These are phyloP conservation scores for Perca flavescens DNA, from an alignment of 2,113 vertebrate species.

Conservation along the genomic window DNA sequence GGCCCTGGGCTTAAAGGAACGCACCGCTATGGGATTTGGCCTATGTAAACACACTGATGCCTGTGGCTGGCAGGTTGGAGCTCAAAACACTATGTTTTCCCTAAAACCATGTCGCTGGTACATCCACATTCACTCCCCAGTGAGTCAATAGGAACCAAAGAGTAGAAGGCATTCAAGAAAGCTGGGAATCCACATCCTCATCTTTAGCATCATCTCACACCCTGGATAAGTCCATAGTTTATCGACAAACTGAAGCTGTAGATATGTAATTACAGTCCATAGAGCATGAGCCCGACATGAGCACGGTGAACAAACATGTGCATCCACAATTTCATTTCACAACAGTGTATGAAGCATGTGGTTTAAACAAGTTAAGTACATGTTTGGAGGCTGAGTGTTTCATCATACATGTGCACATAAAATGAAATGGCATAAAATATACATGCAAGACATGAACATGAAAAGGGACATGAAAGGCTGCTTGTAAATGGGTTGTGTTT, in stretches of 20 bases:
- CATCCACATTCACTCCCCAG: slow-evolving; percentile 34
- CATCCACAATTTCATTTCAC: slow-evolving; percentile 11
- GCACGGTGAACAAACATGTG: neutral
- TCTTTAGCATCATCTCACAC: slow-evolving; percentile 30
- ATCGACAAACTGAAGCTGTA: slow-evolving; percentile 24
- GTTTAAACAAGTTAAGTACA: slow-evolving; percentile 46
- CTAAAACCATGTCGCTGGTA: slow-evolving; percentile 28
- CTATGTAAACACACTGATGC: slow-evolving; percentile 77
- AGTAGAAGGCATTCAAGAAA: slow-evolving; percentile 24
- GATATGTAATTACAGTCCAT: slow-evolving; percentile 27
- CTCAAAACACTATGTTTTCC: slow-evolving; percentile 30
- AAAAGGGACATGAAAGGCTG: slow-evolving; percentile 10
- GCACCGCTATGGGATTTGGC: slow-evolving; percentile 77
- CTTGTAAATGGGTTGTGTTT: slow-evolving; percentile 28
- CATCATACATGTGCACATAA: slow-evolving; percentile 18
- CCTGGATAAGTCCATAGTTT: slow-evolving; percentile 11
- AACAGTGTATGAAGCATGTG: neutral
- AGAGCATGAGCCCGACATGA: neutral
- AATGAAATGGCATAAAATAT: slow-evolving; percentile 22
- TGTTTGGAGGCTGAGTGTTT: slow-evolving; percentile 33
- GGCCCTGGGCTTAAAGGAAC: slow-evolving; percentile 80
- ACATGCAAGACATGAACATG: neutral
- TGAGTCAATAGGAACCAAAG: slow-evolving; percentile 42
- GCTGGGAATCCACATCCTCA: slow-evolving; percentile 18
- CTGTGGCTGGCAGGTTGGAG: slow-evolving; percentile 62